A percentile compares a stretch with the other conserved stretches of the same genome.
Conservation (phyloP, 1,140 invertebrate species). For the Hypothenemus hampei region DNA sequence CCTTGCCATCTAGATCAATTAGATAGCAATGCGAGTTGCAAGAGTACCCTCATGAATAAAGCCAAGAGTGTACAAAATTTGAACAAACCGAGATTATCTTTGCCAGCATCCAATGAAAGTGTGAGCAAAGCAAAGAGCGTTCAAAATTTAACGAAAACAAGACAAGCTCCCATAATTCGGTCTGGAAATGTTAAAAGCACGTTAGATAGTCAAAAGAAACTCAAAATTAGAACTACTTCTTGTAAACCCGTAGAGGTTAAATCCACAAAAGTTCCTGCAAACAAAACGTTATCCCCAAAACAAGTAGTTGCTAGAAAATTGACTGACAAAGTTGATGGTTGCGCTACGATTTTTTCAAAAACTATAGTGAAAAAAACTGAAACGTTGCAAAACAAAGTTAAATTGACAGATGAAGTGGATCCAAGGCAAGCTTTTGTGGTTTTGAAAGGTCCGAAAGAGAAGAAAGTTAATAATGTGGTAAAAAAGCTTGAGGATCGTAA, state of each 20-base stretch:
- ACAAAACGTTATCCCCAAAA: no score
- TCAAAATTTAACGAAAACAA: slow-evolving; percentile 30
- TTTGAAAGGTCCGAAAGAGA: slow-evolving; percentile 23
- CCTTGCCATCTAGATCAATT: slow-evolving; percentile 41
- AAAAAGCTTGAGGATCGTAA: slow-evolving; percentile 21
- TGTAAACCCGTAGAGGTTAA: slow-evolving; percentile 9
- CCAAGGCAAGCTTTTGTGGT: slow-evolving; percentile 21
- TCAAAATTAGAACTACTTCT: slow-evolving; percentile 2
- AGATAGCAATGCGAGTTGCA: slow-evolving; percentile 35
- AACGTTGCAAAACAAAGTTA: slow-evolving; percentile 5
- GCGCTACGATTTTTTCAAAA: slow-evolving; percentile 5
- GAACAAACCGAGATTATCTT: slow-evolving; percentile 21
- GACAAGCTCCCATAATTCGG: slow-evolving; percentile 6
- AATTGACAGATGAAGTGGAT: slow-evolving; percentile 7
- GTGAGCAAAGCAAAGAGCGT: slow-evolving; percentile 29
- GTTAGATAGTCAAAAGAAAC: slow-evolving; percentile 1
- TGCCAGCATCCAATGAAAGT: background rate
- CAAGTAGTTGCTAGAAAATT: no score
- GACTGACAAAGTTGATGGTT: no score
- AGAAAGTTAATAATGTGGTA: slow-evolving; percentile 27
- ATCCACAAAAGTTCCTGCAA: background rate
- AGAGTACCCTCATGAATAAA: slow-evolving; percentile 12
- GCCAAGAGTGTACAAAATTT: slow-evolving; percentile 33
- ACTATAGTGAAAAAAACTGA: slow-evolving; percentile 14
- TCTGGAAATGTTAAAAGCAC: background rate